Evolutionary conservation across 2,113 vertebrate species (phyloP).

Genomic region (Tragelaphus buxtoni): DNA sequence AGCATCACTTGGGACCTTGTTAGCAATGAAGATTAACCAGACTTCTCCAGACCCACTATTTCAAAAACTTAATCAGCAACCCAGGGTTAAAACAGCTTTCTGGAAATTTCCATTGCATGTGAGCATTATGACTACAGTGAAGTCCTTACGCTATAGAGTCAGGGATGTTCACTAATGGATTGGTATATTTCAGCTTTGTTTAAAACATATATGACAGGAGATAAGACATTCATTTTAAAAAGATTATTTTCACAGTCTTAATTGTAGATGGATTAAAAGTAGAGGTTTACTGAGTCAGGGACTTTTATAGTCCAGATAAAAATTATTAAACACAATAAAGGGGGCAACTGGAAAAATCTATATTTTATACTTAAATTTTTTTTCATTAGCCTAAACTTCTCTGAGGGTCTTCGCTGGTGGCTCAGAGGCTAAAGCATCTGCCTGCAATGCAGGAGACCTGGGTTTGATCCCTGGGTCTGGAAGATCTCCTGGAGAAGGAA

Average conservation of each 20-base stretch:
- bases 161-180: neutral
- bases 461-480: accelerated
- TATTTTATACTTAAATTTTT: neutral
- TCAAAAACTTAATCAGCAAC: neutral
- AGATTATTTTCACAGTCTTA: neutral
- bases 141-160: neutral
- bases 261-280: neutral
- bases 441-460: no score
- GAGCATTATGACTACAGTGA: neutral
- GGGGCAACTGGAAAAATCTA: neutral
- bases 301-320: neutral
- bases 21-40: neutral
- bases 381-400: neutral
- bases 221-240: neutral
- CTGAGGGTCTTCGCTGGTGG: no score
- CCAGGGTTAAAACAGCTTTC: neutral
- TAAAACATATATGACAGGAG: neutral
- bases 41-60: neutral
- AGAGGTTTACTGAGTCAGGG: neutral
- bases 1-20: neutral
- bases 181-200: neutral
- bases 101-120: neutral
- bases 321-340: neutral
- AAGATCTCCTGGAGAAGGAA: no score
- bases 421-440: no score